Evolutionary conservation across 2,797 vertebrate genomes (phyloP), one percentile per base, ranked within the genome.

Genomic region (Merluccius polli): DNA sequence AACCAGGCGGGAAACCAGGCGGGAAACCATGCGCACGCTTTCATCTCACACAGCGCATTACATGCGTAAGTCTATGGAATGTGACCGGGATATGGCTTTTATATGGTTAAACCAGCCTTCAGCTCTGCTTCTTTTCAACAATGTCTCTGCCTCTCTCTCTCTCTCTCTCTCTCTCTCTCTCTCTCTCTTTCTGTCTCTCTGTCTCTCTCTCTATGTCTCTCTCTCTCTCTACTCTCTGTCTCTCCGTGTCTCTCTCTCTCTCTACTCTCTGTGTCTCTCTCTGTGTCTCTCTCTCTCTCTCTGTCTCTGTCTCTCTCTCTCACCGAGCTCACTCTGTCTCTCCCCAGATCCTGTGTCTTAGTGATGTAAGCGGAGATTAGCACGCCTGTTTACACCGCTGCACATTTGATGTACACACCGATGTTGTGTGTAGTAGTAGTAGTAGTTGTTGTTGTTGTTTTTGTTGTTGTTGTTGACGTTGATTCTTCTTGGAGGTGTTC

Each of bases 31-130:
- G 41, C 41, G 15, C 5, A 21, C 48, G 48, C 48, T 52, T n/a
- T 52, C 48, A 52, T 52, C 18, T n/a, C 48, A 7, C n/a, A n/a
- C 10, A 52, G 7, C 48, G 48, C 4, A 18, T n/a, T n/a, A 52
- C 48, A 52, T n/a, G 35, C 24, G 32, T 13, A 32, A 77, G 71
- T 78, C 80, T 78, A 52, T 77, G 85, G 87, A 90, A 89, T 86
- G 86, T 80, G 82, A 87, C 86, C 73, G 82, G 74, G 82, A 86
- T n/a, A n/a, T 78, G 78, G 75, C 81, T 81, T 77, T 86, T 88
- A 89, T 87, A 88, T 87, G 87, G 86, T 87, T 85, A 89, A 31
- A 18, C 31, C 30, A 15, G 16, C 29, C 13, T 31, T 29, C 67
- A 69, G 67, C 12, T 4, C 24, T 68, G 24, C 31, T 69, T 29